These are phyloP conservation scores for Pocillopora meandrina DNA, from an alignment of 92 coral and sea anemone genomes.

Conservation along the genomic window DNA sequence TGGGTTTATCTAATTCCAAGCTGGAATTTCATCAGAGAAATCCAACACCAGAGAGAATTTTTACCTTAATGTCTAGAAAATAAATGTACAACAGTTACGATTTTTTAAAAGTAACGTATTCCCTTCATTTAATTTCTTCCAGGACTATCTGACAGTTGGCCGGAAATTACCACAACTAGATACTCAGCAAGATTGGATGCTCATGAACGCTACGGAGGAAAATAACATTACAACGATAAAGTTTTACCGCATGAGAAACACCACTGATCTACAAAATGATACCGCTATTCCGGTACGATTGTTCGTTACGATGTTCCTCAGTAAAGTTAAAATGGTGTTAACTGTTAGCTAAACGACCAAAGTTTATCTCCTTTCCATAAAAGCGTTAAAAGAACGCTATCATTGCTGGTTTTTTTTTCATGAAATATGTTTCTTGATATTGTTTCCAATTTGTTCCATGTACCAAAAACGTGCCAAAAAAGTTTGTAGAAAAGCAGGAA, in stretches of 20 bases:
- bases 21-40: no score
- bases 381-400: no score
- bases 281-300: slow-evolving; percentile 3
- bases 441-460: no score
- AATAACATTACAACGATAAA: background rate
- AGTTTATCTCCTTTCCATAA: background rate
- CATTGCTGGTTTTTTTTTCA: no score
- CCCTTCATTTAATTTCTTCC: background rate
- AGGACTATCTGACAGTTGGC: slow-evolving; percentile 8
- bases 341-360: background rate
- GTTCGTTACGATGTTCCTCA: background rate
- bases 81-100: background rate
- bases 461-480: no score
- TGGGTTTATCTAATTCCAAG: no score
- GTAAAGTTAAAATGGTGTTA: background rate
- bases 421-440: no score
- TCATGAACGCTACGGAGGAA: background rate
- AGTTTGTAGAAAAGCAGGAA: no score
- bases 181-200: slow-evolving; percentile 9
- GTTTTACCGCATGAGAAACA: slow-evolving; percentile 17
- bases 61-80: background rate
- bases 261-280: slow-evolving; percentile 2
- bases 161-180: background rate
- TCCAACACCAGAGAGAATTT: no score
- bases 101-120: background rate